A percentile compares a stretch with the other conserved stretches of the same genome.
phyloP scores from a whole-genome alignment of 2,888 invertebrate species.

The Idaea dimidiata region DNA sequence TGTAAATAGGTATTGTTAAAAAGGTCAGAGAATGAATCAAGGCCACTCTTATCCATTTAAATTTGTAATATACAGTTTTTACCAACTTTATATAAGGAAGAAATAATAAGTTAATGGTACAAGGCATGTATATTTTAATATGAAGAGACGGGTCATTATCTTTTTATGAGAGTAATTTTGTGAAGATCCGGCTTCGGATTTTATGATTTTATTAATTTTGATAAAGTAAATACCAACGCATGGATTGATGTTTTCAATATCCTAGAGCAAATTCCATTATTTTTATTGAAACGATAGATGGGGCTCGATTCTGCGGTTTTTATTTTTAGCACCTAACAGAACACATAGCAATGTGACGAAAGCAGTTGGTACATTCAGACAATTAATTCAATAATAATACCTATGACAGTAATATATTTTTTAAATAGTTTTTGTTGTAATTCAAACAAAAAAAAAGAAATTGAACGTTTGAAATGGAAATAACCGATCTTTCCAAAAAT shows the following conservation, averaged over 20 bases:
- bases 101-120: neutral
- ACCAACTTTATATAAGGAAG: neutral
- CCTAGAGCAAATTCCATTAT: neutral
- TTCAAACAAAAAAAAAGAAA: too few species aligned
- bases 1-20: too few species aligned
- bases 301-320: neutral
- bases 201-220: neutral
- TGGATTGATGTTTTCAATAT: neutral
- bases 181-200: neutral
- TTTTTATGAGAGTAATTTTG: conserved; percentile 1
- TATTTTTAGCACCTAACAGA: neutral
- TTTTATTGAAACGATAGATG: neutral
- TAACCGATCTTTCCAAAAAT: too few species aligned
- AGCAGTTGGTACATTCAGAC: too few species aligned
- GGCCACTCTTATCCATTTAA: neutral
- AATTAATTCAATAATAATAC: too few species aligned
- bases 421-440: too few species aligned
- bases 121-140: neutral
- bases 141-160: neutral
- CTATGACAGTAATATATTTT: too few species aligned
- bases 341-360: too few species aligned
- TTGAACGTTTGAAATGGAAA: too few species aligned
- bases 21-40: neutral
- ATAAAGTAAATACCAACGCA: neutral
- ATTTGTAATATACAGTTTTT: neutral